Conservation (phyloP, 2,113 vertebrate species). For the Chloebia gouldiae region DNA sequence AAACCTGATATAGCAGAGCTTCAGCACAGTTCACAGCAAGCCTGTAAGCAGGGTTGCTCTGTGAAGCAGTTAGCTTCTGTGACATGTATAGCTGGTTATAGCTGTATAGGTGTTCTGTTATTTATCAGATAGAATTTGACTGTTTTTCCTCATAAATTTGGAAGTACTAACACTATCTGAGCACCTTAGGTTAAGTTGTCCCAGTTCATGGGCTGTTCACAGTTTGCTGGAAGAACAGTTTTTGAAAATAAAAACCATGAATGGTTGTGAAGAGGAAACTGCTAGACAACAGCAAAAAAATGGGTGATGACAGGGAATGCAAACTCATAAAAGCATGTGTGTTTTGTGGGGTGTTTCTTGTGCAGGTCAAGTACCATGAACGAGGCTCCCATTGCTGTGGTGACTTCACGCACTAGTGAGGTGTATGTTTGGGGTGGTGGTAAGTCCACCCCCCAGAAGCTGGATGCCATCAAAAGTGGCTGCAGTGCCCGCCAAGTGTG, state of each 20-base stretch:
- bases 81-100: background rate
- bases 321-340: background rate
- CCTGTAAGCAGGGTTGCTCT: background rate
- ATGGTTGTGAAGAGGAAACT: background rate
- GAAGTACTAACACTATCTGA: background rate
- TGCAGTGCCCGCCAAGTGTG: slow-evolving; percentile 94
- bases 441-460: slow-evolving; percentile 95
- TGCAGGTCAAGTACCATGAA: slow-evolving; percentile 85
- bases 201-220: background rate
- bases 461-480: slow-evolving; percentile 94
- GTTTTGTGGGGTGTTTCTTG: slow-evolving; percentile 14
- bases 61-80: background rate
- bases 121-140: background rate
- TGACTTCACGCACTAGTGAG: slow-evolving; percentile 94
- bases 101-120: background rate
- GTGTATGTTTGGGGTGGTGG: slow-evolving; percentile 98
- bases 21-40: background rate
- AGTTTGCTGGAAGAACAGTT: background rate
- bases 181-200: background rate
- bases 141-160: background rate
- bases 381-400: slow-evolving; percentile 92
- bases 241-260: background rate
- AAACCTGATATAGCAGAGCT: background rate
- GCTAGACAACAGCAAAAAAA: background rate
- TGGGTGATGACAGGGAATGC: background rate